Conservation (phyloP, 2,888 invertebrate species). For the Thelaira solivaga region DNA sequence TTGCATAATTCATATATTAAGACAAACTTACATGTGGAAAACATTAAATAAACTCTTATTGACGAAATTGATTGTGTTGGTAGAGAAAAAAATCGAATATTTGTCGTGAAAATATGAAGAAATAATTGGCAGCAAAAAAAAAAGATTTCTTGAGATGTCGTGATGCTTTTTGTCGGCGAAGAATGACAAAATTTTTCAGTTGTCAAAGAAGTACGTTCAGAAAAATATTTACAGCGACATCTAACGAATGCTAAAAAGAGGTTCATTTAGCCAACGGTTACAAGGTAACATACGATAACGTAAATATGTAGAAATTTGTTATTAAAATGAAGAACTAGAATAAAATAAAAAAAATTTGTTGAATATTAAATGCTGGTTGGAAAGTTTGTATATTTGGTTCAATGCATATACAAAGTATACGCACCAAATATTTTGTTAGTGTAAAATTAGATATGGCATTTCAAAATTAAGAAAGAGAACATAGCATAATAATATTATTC, state of each 20-base stretch:
- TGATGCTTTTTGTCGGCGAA: conserved; percentile 43
- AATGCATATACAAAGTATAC: too few species aligned
- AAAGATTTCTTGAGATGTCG: conserved; percentile 29
- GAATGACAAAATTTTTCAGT: conserved; percentile 32
- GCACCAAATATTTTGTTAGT: too few species aligned
- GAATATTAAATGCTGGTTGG: too few species aligned
- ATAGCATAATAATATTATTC: too few species aligned
- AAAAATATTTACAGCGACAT: background rate
- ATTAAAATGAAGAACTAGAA: too few species aligned
- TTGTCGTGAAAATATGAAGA: conserved; percentile 46
- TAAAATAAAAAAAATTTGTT: too few species aligned
- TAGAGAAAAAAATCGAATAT: conserved; percentile 52
- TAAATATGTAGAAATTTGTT: too few species aligned
- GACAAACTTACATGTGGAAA: conserved; percentile 43
- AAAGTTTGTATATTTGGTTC: too few species aligned
- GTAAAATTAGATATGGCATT: too few species aligned
- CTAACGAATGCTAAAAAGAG: background rate
- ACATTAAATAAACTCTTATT: conserved; percentile 46
- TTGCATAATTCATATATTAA: background rate
- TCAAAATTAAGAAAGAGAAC: too few species aligned
- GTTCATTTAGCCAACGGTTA: background rate
- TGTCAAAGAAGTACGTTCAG: conserved; percentile 36
- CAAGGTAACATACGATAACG: too few species aligned
- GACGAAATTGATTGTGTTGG: conserved; percentile 31
- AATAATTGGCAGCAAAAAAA: conserved; percentile 49